Percentiles rank a stretch among this genome's conserved stretches.
Evolutionary conservation across 2,113 vertebrate genomes (phyloP).

Genomic region (Xenopus laevis): DNA sequence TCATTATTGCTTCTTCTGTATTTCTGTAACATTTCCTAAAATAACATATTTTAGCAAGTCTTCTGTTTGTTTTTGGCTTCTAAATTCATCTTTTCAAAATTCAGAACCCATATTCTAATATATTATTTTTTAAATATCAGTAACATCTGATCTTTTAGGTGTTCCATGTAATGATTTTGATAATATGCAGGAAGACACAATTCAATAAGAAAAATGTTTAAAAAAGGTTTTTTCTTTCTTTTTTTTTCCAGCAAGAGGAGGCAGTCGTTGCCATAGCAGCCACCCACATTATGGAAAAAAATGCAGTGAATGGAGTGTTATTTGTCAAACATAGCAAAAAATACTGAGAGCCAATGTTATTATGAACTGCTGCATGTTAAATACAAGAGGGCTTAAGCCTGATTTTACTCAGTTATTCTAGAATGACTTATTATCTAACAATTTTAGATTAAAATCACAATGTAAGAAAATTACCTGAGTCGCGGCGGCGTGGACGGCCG

Average conservation of each 20-base stretch:
- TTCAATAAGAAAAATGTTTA: slow-evolving; percentile 49
- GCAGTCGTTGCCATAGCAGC: slow-evolving; percentile 69
- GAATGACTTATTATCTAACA: too few species aligned
- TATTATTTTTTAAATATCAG: slow-evolving; percentile 26
- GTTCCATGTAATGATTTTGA: slow-evolving; percentile 38
- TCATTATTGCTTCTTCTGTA: too few species aligned
- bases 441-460: too few species aligned
- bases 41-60: slow-evolving; percentile 17
- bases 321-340: slow-evolving; percentile 44
- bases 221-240: slow-evolving; percentile 34
- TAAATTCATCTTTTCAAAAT: slow-evolving; percentile 21
- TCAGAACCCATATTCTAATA: slow-evolving; percentile 17
- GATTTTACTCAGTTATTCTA: too few species aligned
- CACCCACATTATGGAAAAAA: slow-evolving; percentile 56
- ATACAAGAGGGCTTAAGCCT: background rate
- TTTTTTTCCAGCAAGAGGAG: slow-evolving; percentile 51
- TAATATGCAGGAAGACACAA: slow-evolving; percentile 46
- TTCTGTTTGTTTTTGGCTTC: slow-evolving; percentile 9
- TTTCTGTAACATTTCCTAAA: background rate
- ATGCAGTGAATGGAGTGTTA: slow-evolving; percentile 26
- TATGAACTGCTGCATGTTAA: background rate
- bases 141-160: slow-evolving; percentile 43
- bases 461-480: too few species aligned
- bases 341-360: slow-evolving; percentile 56
- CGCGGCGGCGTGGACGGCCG: too few species aligned